Conservation (phyloP, 2,113 vertebrate species). For the Dipodomys stephensi region DNA sequence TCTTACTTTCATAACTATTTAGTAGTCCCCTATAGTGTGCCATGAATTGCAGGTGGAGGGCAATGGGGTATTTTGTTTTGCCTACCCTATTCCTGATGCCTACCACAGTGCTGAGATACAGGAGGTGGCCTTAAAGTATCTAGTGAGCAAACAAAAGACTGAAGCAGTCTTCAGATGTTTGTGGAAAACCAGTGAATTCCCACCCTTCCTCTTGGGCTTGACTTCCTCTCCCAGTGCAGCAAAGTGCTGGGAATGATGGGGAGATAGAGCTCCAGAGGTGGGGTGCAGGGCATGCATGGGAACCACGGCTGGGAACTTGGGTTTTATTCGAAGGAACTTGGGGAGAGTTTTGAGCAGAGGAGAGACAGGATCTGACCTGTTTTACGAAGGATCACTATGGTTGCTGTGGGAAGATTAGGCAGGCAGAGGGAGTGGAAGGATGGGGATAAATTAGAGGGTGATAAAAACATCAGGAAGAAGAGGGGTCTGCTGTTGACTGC, state of each 20-base stretch:
- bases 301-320: not conserved
- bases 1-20: not conserved
- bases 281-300: rapidly evolving
- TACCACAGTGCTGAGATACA: not conserved
- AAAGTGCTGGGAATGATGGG: not conserved
- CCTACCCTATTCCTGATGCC: not conserved
- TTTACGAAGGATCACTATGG: not conserved
- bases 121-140: not conserved
- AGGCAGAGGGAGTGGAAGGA: not conserved
- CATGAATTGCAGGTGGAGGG: not conserved
- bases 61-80: not conserved
- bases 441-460: not conserved
- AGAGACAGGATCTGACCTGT: not conserved
- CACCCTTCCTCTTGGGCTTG: not conserved
- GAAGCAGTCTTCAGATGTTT: not conserved
- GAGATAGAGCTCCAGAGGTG: not conserved
- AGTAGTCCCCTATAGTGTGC: not conserved
- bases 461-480: not conserved
- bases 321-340: not conserved
- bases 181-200: not conserved
- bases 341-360: not conserved
- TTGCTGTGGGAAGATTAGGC: not conserved
- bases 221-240: not conserved
- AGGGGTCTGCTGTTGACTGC: no score
- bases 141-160: not conserved